Evolutionary conservation across 2,888 invertebrate genomes (phyloP), one percentile per base, ranked within the genome.

Genomic region (Allolobophora icterica): DNA sequence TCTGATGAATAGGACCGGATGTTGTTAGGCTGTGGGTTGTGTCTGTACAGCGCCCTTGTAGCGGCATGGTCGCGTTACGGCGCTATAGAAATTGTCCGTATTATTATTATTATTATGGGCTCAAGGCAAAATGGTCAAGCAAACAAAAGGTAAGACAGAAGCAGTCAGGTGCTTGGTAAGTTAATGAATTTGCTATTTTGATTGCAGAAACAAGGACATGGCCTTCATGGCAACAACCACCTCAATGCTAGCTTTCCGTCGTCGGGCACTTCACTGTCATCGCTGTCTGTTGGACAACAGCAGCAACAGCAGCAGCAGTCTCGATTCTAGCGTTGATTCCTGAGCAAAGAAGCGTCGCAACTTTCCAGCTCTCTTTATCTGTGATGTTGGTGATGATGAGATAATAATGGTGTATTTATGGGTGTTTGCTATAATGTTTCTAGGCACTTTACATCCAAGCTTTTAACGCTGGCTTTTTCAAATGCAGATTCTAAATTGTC

Each of bases 331-430:
- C 21, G 40, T 40, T 94, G 71, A 71, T 71, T 71, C 71, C 71
- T 30, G 71, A n/a, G 71, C 71, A 71, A 71, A 30, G 71, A 30
- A n/a, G 30, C 94, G 91, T 94, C 94, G 92, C 38, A 21, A 87
- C 87, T 87, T 38, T 87, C 87, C 87, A 35, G 87, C 87, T 87
- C 38, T 87, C 87, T 35, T 87, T 87, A 87, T 87, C 87, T 87
- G 87, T 87, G 87, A 87, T 87, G 87, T 35, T 87, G 87, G 38
- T 87, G 38, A 24, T 35, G 24, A 87, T 35, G 87, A 87, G 34
- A 17, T 35, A 87, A 87, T 38, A 33, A 24, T 87, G 35, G 52
- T 17, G 34, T 87, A 87, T 35, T 87, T 87, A 87, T 87, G 87
- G 87, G 21, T 87, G 34, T 87, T 87, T 24, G 34, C 71, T 30